Percentiles rank a stretch among this genome's conserved stretches.
Evolutionary conservation across 2,888 invertebrate genomes (phyloP).

Genomic region (Drosophila testacea): DNA sequence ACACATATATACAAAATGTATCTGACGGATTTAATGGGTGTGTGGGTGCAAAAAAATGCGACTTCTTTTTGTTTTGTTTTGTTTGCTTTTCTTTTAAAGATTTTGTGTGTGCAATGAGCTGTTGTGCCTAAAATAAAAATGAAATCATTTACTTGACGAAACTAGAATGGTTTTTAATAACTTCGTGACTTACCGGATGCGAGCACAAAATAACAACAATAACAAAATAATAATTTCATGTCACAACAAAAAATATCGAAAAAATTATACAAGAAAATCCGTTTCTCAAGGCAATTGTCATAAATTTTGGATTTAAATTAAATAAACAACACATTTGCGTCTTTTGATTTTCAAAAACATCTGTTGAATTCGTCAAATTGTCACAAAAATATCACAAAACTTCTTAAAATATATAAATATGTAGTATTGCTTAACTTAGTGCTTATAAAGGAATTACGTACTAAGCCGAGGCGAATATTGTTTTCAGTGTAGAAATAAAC

Average conservation of each 20-base stretch:
- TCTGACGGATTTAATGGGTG: conserved; percentile 55
- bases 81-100: conserved; percentile 20
- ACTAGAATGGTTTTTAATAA: conserved; percentile 68
- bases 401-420: conserved; percentile 7
- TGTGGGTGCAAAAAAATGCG: conserved; percentile 58
- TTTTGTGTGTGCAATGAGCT: conserved; percentile 58
- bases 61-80: conserved; percentile 55
- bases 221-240: conserved; percentile 41
- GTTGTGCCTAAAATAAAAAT: conserved; percentile 81
- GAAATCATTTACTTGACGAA: conserved; percentile 76
- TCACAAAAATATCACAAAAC: conserved; percentile 34
- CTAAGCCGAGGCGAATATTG: conserved; percentile 18
- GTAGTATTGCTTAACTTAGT: conserved; percentile 29
- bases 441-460: conserved; percentile 9
- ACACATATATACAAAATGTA: conserved; percentile 48
- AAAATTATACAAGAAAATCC: conserved; percentile 32
- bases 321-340: conserved; percentile 68
- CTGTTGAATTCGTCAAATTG: conserved; percentile 54
- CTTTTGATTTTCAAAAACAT: conserved; percentile 47
- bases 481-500: conserved; percentile 37
- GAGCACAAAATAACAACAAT: conserved; percentile 50
- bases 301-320: conserved; percentile 69
- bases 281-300: conserved; percentile 41
- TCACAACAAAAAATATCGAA: conserved; percentile 52
- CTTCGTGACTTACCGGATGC: conserved; percentile 75